Base-by-base conservation (phyloP, 2,888 invertebrate species). In the Erynnis tages region DNA sequence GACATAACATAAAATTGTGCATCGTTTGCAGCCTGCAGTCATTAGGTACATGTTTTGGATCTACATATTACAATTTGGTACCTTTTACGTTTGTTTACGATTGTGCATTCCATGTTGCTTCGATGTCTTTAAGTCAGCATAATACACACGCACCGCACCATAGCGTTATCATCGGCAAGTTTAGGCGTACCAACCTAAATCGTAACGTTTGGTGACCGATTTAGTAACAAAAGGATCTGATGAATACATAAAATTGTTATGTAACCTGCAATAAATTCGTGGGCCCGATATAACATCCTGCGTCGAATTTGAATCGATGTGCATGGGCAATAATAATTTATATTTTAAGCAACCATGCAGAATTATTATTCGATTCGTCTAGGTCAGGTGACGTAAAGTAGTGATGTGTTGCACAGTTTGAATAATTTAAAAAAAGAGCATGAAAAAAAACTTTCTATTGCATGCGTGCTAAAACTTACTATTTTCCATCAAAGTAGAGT, bases 221-320 rank as follows among this genome's bases (percentile, higher is more conserved):
- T 69, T 70, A 63, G 76, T 72, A 79, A 80, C 63, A 66, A 60
- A 58, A 59, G 65, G 63, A 61, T 54, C 62, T 56, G 56, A 59
- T 69, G 76, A 78, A 79, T 82, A 74, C 68, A 57, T 70, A 59
- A 65, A 73, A 67, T 61, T 60, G 54, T 78, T 73, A 67, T 66
- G 73, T 67, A 74, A 71, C 60, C 64, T 50, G 54, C 53, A 58
- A 60, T 59, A 61, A 59, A 62, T 61, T 61, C 56, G 56, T 61
- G 59, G 56, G 56, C 54, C 54, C 55, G 54, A 60, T 55, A 60
- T 54, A 54, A 50, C 29, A 54, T 56, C 53, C 54, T 47, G 53
- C 53, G 43, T 46, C 54, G 55, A 59, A 41, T 43, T 34, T 50
- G 35, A 50, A 43, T 43, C 30, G 21, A 17, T 40, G 40, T 34